Evolutionary conservation across 1,140 invertebrate species (phyloP), one percentile per base, ranked within the genome.

Genomic region (Camponotus vicinus): DNA sequence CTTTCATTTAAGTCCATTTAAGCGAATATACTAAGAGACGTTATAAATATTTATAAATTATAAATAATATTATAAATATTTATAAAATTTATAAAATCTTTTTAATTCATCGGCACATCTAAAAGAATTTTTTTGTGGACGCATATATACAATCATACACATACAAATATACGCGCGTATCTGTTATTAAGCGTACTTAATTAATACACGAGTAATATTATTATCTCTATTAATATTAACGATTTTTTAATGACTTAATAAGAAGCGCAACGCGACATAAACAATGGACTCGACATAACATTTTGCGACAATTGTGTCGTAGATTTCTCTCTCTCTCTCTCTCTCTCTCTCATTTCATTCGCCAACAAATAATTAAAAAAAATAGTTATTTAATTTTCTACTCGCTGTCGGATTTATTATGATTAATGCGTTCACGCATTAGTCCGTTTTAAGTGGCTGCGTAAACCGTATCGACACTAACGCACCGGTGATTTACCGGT

Each of bases 381-480:
- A 76, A 77, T 64, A 66, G 52, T 86, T 75, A 88, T 90, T 90
- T 79, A 90, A 90, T 90, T 90, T 90, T 86, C 89, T 88, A 90
- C 85, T 77, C 77, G 82, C 57, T 37, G 77, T 61, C 32, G 76
- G 63, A 40, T 61, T 88, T 85, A 90, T 90, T 90, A 61, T 21
- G 45, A 82, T 63, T 78, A 88, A 90, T 88, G 76, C 61, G 86
- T 73, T 27, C 27, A 27, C 27, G 37, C 42, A 40, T 61, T 64
- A 73, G 66, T 37, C 52, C 37, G 45, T n/a, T 59, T 34, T 27
- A 73, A 66, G 64, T 70, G 61, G 61, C 73, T 52, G 57, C 67
- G 52, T 42, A 37, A 52, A 61, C 45, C 37, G 49, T 82, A 79
- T 21, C 67, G 88, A 55, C 75, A 52, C 61, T 90, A 77, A 87